These are phyloP conservation scores for Venustoraphidia nigricollis DNA, from an alignment of 2,888 invertebrate genomes.

Conservation along the genomic window DNA sequence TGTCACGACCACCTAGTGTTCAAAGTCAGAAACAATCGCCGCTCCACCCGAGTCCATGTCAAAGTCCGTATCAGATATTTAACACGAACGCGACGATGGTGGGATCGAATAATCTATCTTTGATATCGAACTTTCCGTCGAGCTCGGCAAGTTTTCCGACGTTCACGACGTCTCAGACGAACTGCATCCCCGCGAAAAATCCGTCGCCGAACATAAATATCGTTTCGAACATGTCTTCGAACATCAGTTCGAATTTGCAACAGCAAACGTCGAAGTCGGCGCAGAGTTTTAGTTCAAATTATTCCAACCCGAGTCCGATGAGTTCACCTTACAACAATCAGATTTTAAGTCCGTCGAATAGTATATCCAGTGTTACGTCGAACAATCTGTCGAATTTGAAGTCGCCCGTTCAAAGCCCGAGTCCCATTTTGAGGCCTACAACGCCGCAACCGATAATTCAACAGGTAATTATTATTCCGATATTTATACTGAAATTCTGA, in stretches of 20 bases:
- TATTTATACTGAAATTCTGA: neutral
- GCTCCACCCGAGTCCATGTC: constrained; percentile 4
- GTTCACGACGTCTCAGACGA: neutral
- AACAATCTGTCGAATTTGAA: constrained; percentile 4
- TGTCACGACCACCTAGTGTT: constrained; percentile 2
- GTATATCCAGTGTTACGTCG: constrained; percentile 5
- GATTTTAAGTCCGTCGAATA: constrained; percentile 8
- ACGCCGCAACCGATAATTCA: constrained; percentile 28
- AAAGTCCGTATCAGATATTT: constrained; percentile 22
- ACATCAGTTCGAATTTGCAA: constrained; percentile 1
- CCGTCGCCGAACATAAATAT: constrained; percentile 1
- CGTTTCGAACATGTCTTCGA: constrained; percentile 1
- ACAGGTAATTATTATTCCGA: constrained; percentile 10
- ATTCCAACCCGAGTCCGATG: constrained; percentile 19
- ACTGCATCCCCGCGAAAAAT: neutral
- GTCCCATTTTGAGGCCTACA: constrained; percentile 21
- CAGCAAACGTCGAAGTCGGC: neutral
- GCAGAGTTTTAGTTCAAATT: constrained; percentile 23
- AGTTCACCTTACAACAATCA: constrained; percentile 9
- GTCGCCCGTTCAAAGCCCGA: constrained; percentile 6
- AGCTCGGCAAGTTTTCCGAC: neutral
- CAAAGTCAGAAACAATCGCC: constrained; percentile 5
- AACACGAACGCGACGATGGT: constrained; percentile 30
- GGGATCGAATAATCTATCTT: constrained; percentile 28
- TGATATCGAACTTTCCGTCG: constrained; percentile 13